Percentiles rank a stretch among this genome's conserved stretches.
phyloP scores from a whole-genome alignment of 2,888 invertebrate genomes.

The Xanthorhoe spadicearia region DNA sequence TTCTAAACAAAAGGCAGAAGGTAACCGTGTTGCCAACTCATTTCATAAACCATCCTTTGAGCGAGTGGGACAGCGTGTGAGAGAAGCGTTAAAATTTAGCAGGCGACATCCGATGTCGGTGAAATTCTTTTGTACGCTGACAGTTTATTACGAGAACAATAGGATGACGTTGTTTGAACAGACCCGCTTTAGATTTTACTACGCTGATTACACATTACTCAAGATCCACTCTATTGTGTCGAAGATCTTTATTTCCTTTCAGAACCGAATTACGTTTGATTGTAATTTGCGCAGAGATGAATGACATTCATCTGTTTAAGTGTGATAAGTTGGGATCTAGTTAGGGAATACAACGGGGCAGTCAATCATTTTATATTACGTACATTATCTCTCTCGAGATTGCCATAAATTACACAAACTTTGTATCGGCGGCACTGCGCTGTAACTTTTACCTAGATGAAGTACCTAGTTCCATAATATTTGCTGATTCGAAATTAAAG shows the following conservation, averaged over 20 bases:
- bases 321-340: constrained; percentile 19
- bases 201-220: constrained; percentile 74
- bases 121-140: constrained; percentile 76
- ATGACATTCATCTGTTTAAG: constrained; percentile 54
- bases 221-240: constrained; percentile 69
- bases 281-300: constrained; percentile 62
- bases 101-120: constrained; percentile 69
- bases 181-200: constrained; percentile 74
- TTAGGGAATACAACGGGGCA: constrained; percentile 6
- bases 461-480: background rate
- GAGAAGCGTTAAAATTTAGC: constrained; percentile 64
- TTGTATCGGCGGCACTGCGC: background rate
- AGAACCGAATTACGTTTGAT: constrained; percentile 66
- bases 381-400: background rate
- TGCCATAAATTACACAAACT: background rate
- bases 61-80: constrained; percentile 53
- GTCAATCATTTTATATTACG: background rate
- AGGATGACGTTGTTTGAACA: constrained; percentile 71
- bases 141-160: constrained; percentile 80
- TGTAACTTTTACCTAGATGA: background rate
- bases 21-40: constrained; percentile 50
- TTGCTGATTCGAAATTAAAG: background rate
- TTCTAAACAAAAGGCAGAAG: constrained; percentile 41
- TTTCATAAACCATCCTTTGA: constrained; percentile 61
- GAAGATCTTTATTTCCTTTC: constrained; percentile 66